These are phyloP conservation scores for Coracias cyanogaster DNA, from an alignment of 2,797 vertebrate genomes.

Conservation along the genomic window DNA sequence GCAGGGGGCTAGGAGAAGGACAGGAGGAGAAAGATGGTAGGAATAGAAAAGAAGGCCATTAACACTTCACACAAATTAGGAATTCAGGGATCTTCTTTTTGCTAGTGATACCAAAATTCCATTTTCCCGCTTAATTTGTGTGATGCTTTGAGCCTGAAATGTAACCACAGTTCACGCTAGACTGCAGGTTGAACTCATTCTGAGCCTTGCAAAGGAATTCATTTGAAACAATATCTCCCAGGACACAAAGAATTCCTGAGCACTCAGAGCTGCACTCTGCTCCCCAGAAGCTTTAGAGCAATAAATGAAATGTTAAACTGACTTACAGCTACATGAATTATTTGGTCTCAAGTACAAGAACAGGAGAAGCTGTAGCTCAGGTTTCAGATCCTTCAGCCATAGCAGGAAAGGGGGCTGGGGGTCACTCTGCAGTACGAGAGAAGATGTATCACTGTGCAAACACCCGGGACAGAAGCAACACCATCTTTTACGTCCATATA, in stretches of 20 bases:
- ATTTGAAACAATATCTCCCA: background rate
- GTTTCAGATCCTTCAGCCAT: background rate
- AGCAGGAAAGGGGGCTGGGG: background rate
- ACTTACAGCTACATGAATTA: constrained; percentile 3
- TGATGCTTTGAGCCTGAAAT: constrained; percentile 1
- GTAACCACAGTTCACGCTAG: background rate
- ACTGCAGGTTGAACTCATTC: background rate
- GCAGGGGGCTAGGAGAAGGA: background rate
- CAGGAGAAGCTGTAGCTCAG: background rate
- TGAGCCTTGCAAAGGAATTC: background rate
- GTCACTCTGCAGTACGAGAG: background rate
- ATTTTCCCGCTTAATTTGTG: constrained; percentile 23
- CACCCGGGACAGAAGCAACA: background rate
- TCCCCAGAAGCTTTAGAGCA: constrained; percentile 2
- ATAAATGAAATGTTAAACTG: constrained; percentile 9
- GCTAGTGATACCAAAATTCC: background rate
- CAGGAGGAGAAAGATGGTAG: background rate
- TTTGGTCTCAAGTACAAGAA: background rate
- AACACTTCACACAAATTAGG: background rate
- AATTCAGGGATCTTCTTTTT: background rate
- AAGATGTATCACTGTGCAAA: background rate
- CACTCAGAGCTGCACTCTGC: background rate
- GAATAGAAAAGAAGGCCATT: background rate
- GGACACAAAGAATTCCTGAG: constrained; percentile 23
- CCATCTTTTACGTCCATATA: background rate